These are phyloP conservation scores for Ploceus nigricollis DNA, from an alignment of 2,113 vertebrate genomes.

Conservation along the genomic window DNA sequence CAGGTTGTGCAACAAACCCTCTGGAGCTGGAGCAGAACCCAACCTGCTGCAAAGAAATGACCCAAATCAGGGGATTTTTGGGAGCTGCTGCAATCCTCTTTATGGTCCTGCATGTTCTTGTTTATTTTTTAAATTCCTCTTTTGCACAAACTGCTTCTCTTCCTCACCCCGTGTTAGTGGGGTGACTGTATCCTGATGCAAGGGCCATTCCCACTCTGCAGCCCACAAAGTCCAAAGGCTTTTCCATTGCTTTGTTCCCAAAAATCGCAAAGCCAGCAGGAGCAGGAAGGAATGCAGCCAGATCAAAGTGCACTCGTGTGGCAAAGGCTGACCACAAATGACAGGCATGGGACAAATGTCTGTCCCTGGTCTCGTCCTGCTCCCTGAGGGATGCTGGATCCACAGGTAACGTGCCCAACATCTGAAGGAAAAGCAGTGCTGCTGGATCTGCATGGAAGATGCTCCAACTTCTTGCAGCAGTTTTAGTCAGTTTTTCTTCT, in stretches of 20 bases:
- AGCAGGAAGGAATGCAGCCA: neutral
- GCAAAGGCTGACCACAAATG: neutral
- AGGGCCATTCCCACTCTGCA: neutral
- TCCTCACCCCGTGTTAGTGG: accelerated
- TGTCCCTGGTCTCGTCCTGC: neutral
- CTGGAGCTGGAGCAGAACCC: neutral
- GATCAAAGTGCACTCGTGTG: neutral
- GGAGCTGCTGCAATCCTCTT: conserved; percentile 3
- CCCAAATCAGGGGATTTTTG: conserved; percentile 1
- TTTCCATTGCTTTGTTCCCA: neutral
- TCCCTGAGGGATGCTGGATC: neutral
- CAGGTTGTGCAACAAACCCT: neutral
- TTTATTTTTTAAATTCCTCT: neutral
- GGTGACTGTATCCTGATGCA: neutral
- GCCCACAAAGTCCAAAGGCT: neutral
- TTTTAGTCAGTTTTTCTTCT: neutral
- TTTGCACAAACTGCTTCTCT: neutral
- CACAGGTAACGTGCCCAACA: neutral
- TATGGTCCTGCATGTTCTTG: neutral
- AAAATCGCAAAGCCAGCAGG: neutral
- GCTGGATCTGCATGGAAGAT: neutral
- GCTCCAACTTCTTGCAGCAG: neutral
- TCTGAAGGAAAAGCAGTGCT: neutral
- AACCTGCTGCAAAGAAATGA: neutral
- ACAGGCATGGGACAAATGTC: neutral